phyloP scores from a whole-genome alignment of 2,888 invertebrate species.

The Parnassius smintheus region DNA sequence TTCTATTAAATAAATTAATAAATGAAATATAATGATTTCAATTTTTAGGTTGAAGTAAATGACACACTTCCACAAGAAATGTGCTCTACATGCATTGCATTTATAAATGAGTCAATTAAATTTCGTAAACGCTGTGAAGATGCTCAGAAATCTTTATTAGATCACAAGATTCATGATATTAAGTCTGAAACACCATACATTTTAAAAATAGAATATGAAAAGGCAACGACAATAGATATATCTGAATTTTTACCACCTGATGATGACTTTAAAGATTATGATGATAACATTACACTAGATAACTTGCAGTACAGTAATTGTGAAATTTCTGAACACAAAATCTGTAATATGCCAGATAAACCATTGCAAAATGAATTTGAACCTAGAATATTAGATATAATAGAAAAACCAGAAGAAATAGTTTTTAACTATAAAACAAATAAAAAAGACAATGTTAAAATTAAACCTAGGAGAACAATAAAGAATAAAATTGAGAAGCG shows the following conservation, averaged over 20 bases:
- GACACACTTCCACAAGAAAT: constrained; percentile 45
- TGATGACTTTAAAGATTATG: constrained; percentile 45
- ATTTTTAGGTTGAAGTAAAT: constrained; percentile 43
- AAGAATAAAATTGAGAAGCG: constrained; percentile 35
- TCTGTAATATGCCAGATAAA: constrained; percentile 17
- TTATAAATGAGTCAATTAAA: constrained; percentile 40
- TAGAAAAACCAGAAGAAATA: constrained; percentile 34
- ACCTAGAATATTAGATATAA: constrained; percentile 32
- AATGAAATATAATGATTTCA: background rate
- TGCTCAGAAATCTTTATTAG: constrained; percentile 35
- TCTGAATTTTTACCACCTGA: constrained; percentile 35
- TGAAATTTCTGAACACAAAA: constrained; percentile 19
- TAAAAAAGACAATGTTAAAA: constrained; percentile 39
- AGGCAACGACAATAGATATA: constrained; percentile 43
- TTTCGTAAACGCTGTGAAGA: constrained; percentile 44
- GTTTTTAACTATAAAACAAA: constrained; percentile 30
- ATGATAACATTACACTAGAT: constrained; percentile 46
- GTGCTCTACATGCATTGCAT: constrained; percentile 40
- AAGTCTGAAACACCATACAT: constrained; percentile 40
- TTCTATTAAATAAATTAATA: no score
- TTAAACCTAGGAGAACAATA: constrained; percentile 22
- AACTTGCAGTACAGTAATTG: constrained; percentile 27
- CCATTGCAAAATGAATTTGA: constrained; percentile 29
- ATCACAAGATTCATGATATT: constrained; percentile 34
- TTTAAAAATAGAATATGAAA: constrained; percentile 30